Evolutionary conservation across 2,113 vertebrate species (phyloP).

Genomic region (Tretioscincus oriximinensis): DNA sequence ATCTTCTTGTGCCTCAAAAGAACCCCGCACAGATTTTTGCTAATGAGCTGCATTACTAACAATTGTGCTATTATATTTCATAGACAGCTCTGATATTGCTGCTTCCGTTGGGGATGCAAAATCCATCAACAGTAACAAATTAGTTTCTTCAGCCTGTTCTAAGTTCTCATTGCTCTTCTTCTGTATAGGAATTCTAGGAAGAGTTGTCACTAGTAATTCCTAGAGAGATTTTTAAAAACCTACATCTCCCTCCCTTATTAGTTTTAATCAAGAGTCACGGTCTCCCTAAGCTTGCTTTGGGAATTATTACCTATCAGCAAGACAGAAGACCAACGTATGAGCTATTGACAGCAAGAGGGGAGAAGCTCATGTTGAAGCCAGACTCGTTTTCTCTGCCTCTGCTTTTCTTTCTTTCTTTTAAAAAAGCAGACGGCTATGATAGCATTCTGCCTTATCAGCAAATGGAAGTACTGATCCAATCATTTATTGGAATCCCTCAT

Average conservation of each 20-base stretch:
- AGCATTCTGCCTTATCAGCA: background rate
- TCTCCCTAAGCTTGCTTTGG: slow-evolving; percentile 66
- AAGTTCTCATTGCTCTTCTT: slow-evolving; percentile 29
- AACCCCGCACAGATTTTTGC: background rate
- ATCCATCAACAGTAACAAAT: background rate
- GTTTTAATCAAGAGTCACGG: slow-evolving; percentile 74
- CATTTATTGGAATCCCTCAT: background rate
- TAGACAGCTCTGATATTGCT: background rate
- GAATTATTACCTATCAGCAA: slow-evolving; percentile 80
- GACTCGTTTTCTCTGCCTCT: slow-evolving; percentile 21
- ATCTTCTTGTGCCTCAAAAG: background rate
- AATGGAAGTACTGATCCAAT: background rate
- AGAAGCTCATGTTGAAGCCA: slow-evolving; percentile 39
- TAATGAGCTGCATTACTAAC: background rate
- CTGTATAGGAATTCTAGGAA: slow-evolving; percentile 39
- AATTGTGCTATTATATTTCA: background rate
- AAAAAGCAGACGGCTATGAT: slow-evolving; percentile 1
- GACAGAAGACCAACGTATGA: slow-evolving; percentile 64
- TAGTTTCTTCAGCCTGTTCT: background rate
- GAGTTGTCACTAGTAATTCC: slow-evolving; percentile 68
- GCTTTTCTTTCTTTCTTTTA: background rate
- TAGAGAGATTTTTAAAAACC: slow-evolving; percentile 67
- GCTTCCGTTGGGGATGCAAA: fast-evolving
- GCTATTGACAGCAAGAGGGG: slow-evolving; percentile 69
- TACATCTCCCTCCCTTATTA: slow-evolving; percentile 61